Base-by-base conservation (phyloP, 2,797 vertebrate genomes). In the Hyperoplus lanceolatus region DNA sequence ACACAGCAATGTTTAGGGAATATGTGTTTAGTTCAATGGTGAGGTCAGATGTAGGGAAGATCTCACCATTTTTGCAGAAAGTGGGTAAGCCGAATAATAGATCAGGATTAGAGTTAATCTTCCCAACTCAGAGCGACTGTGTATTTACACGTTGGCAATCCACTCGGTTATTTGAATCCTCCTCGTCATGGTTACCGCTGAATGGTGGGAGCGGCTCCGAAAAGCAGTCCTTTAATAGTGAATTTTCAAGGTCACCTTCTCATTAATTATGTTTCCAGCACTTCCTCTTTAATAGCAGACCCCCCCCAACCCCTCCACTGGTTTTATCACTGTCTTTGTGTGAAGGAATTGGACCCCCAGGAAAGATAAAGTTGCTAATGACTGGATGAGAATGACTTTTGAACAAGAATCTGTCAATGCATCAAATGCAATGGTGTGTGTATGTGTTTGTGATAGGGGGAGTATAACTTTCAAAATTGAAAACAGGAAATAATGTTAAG, bases 171-270 rank as follows among this genome's bases (percentile, higher is more conserved):
- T 89, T 78, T 84, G 79, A 89, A 76, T 74, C 76, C 76, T 85
- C 74, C 84, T 91, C 87, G 63, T 90, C 80, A 91, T 93, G 89
- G 92, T 88, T 84, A 92, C 83, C 53, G 81, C 74, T 88, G 58
- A 90, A 88, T 73, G 75, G 80, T 58, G 79, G 85, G 77, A 81
- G 83, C 39, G 55, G 63, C 87, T 82, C 76, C 46, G 29, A 66
- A 86, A 81, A 65, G 79, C 77, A 62, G 62, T 43, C 42, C 55
- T 76, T 51, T 67, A 80, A 82, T 62, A 68, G 57, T 70, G 70
- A 83, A 91, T 89, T 91, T 29, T 91, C 91, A 94, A 94, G 93
- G 93, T 94, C 84, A 94, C 89, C 86, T 88, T 88, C 80, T 83
- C 82, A 89, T 92, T 94, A 94, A 94, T 93, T 91, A 92, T 92